A percentile compares a stretch with the other conserved stretches of the same genome.
phyloP scores from a whole-genome alignment of 2,113 vertebrate genomes.

The Oplegnathus fasciatus region DNA sequence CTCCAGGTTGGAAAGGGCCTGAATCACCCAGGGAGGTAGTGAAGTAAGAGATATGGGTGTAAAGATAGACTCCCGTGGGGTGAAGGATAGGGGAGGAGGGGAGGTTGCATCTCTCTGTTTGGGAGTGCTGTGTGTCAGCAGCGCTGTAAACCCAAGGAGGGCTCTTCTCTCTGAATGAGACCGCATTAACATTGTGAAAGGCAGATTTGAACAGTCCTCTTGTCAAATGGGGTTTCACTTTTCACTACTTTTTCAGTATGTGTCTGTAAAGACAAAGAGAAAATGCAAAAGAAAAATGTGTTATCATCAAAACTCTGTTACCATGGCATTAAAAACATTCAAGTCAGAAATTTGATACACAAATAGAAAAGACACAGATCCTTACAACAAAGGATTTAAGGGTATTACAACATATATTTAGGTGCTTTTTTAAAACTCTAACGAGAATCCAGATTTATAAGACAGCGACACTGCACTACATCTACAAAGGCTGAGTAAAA shows the following conservation, averaged over 20 bases:
- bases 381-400: neutral
- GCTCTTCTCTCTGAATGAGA: slow-evolving; percentile 79
- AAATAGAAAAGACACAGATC: neutral
- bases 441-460: neutral
- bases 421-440: neutral
- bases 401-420: neutral
- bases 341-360: neutral
- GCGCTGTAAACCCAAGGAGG: slow-evolving; percentile 76
- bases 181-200: slow-evolving; percentile 67
- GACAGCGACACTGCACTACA: neutral
- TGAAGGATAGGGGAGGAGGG: slow-evolving; percentile 44
- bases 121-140: slow-evolving; percentile 69
- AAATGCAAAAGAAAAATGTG: slow-evolving; percentile 1
- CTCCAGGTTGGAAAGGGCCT: slow-evolving; percentile 78
- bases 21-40: slow-evolving; percentile 76
- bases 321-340: neutral
- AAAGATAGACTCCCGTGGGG: slow-evolving; percentile 63
- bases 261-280: slow-evolving; percentile 57
- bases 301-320: neutral
- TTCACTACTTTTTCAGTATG: slow-evolving; percentile 4
- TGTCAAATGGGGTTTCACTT: neutral
- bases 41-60: slow-evolving; percentile 52
- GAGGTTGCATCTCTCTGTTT: slow-evolving; percentile 54
- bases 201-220: slow-evolving; percentile 11
- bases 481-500: neutral